Evolutionary conservation across 2,797 vertebrate genomes (phyloP), one percentile per base, ranked within the genome.

Genomic region (Brachyalestes nurse): DNA sequence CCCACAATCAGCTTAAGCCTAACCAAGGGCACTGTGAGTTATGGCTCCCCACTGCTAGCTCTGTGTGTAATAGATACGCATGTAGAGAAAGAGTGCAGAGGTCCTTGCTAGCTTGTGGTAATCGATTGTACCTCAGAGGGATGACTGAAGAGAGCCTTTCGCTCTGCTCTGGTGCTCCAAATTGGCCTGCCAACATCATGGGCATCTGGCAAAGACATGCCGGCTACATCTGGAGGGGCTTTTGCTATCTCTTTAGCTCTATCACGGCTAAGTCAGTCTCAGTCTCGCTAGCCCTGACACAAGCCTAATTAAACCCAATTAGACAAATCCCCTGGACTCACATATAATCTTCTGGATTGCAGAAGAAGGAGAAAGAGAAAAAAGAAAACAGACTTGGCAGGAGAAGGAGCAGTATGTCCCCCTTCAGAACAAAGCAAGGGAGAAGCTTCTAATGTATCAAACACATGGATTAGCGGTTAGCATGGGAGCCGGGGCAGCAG

Each of bases 381-480:
- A 77, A 79, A 78, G 76, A 82, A 75, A 72, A 62, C 79, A 70
- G 78, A 73, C 86, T 92, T 93, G 90, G 90, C 92, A 92, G 84
- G 85, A 77, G 87, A 90, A 88, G 86, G 89, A 90, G 89, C 90
- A 91, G 90, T 80, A 87, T 88, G 90, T 92, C 90, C 89, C 88
- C 90, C 87, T 84, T 85, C 86, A 90, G 90, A 91, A 91, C 88
- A 92, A 92, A 93, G 89, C 90, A 88, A 90, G 65, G 88, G 88
- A 82, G 79, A 88, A 90, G 88, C 83, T 88, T 93, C 91, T 94
- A 94, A 95, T 94, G 93, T 93, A 92, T 93, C 92, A 94, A 94
- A 92, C 92, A 93, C 92, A 92, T 93, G 92, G 93, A 94, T 94
- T 95, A 95, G 93, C 55, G 91, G 92, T 93, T 90, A 92, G 88